Percentiles rank a stretch among this genome's conserved stretches.
Evolutionary conservation across 2,888 invertebrate species (phyloP).

Genomic region (Blera fallax): DNA sequence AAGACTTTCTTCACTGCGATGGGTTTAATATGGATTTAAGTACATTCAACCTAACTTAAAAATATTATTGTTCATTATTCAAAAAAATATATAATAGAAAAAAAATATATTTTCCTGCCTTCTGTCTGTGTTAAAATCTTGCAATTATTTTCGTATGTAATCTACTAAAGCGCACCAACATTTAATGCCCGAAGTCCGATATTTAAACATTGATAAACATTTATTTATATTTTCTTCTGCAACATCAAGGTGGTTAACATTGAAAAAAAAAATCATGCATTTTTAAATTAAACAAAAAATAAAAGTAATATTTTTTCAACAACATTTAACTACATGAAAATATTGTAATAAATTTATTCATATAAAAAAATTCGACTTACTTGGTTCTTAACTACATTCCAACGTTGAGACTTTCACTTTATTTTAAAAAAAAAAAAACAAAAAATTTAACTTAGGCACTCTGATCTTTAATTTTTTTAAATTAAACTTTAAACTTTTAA

Average conservation of each 20-base stretch:
- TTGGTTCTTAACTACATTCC: background rate
- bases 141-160: background rate
- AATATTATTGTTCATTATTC: too few relatives aligned
- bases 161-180: background rate
- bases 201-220: background rate
- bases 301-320: too few relatives aligned
- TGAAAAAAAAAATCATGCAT: background rate
- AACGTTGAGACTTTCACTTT: background rate
- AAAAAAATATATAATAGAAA: too few relatives aligned
- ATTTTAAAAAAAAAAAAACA: background rate
- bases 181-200: background rate
- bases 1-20: too few relatives aligned
- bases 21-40: too few relatives aligned
- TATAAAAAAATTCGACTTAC: background rate
- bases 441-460: too few relatives aligned
- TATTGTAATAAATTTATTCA: too few relatives aligned
- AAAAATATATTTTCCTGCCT: too few relatives aligned
- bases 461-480: too few relatives aligned
- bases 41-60: too few relatives aligned
- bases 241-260: background rate
- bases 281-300: background rate
- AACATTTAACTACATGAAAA: too few relatives aligned
- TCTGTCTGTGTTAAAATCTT: too few relatives aligned
- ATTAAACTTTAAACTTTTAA: background rate
- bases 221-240: background rate